These are phyloP conservation scores for Cyprinella venusta DNA, from an alignment of 2,797 vertebrate species.

Conservation along the genomic window DNA sequence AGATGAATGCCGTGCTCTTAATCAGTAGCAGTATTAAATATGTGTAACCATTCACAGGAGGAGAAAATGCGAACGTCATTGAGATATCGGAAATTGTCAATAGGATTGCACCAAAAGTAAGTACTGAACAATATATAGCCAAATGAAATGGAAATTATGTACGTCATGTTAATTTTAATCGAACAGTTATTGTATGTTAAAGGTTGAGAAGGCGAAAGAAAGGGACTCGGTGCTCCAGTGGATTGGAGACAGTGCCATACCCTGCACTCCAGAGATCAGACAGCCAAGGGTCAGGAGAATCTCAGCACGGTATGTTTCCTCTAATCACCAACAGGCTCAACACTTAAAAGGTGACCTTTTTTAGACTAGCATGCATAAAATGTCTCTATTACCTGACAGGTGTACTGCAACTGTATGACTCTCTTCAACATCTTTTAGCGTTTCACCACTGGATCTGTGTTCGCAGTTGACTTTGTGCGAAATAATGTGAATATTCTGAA, in stretches of 20 bases:
- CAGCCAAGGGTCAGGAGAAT: constrained; percentile 67
- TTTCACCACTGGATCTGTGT: too few species aligned
- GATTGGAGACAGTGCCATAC: constrained; percentile 87
- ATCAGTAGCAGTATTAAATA: background rate
- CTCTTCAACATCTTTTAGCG: too few species aligned
- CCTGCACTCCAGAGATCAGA: constrained; percentile 80
- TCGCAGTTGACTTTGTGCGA: too few species aligned
- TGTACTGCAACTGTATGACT: background rate
- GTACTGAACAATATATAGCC: constrained; percentile 17
- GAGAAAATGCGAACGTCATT: constrained; percentile 62
- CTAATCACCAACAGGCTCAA: background rate
- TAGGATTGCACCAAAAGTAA: constrained; percentile 80
- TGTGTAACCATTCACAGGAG: constrained; percentile 48
- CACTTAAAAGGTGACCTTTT: background rate
- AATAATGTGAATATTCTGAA: too few species aligned
- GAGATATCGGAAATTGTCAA: constrained; percentile 82
- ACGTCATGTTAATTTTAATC: background rate
- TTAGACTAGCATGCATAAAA: background rate
- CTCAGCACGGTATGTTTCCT: constrained; percentile 67
- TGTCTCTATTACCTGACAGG: background rate
- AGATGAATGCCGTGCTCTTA: background rate
- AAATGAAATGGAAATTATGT: background rate
- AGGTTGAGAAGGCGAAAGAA: constrained; percentile 80
- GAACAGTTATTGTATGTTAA: constrained; percentile 27
- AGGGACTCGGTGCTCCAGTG: constrained; percentile 84